Conservation (phyloP, 2,113 vertebrate genomes). For the Zosterops japonicus region DNA sequence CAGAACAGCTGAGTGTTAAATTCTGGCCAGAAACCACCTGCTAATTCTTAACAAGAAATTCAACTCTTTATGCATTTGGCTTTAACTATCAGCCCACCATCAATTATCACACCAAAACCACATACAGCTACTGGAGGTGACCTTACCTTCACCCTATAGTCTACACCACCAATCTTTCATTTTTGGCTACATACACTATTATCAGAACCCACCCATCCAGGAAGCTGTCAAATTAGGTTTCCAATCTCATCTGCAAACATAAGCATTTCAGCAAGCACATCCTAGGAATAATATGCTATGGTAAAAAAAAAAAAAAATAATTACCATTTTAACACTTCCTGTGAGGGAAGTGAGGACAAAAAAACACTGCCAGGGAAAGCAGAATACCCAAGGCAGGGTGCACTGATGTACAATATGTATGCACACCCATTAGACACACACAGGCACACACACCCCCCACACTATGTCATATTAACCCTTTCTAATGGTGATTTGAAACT, state of each 20-base stretch:
- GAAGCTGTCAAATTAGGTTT: conserved; percentile 72
- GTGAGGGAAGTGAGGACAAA: conserved; percentile 55
- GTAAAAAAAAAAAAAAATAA: not conserved
- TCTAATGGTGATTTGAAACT: conserved; percentile 79
- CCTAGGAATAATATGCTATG: conserved; percentile 18
- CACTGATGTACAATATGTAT: conserved; percentile 70
- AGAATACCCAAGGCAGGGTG: conserved; percentile 26
- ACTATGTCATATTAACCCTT: conserved; percentile 77
- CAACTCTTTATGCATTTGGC: not conserved
- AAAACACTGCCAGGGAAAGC: conserved; percentile 42
- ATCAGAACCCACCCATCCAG: conserved; percentile 67
- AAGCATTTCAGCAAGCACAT: conserved; percentile 63
- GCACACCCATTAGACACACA: conserved; percentile 67
- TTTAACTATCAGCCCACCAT: conserved; percentile 49
- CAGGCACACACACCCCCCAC: conserved; percentile 15
- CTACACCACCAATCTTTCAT: conserved; percentile 63
- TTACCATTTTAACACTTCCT: conserved; percentile 63
- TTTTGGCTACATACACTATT: conserved; percentile 61
- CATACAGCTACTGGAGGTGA: conserved; percentile 24
- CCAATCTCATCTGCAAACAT: conserved; percentile 68
- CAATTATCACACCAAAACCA: conserved; percentile 31
- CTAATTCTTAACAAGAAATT: conserved; percentile 16
- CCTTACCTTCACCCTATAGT: conserved; percentile 72
- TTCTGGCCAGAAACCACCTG: not conserved
- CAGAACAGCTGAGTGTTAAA: not conserved